Base-by-base conservation (phyloP, 2,113 vertebrate species). In the Struthio camelus region DNA sequence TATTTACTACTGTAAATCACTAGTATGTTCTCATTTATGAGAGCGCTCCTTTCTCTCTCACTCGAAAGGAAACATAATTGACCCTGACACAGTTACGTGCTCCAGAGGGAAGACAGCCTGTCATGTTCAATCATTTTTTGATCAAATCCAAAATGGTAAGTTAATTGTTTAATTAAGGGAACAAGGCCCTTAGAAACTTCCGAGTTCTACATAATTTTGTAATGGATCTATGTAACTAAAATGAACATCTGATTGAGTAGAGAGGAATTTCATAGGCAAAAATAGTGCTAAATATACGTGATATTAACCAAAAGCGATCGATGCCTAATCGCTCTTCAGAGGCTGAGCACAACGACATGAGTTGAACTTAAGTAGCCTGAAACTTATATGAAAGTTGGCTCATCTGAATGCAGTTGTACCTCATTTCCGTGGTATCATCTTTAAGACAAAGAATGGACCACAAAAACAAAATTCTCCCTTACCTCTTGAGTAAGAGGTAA, bases 151-250 rank as follows among this genome's bases (percentile, higher is more conserved):
- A 95, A 96, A 90, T 61, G 82, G 85, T 86, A 96, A 93, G 93
- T 67, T 96, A 96, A 97, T 97, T 93, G 94, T 94, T 93, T 96
- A 94, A 97, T 96, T 97, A 96, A 93, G 46, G 76, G 38, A 95
- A 95, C 89, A 86, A 91, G 69, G 87, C 76, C 97, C 94, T 90
- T 64, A n/a, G 94, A 97, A 96, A 85, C 71, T 78, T 96, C 6
- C 12, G 5, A 65, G 85, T 83, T 86, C 61, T 69, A 91, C 50
- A 71, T 93, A 65, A 93, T 97, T 94, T 95, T 90, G 65, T 90
- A 94, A 86, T 46, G 28, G 65, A n/a, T 56, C 76, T 90, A 64
- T 18, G 42, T 84, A 92, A 95, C 94, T 85, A 91, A 94, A 93
- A 80, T 86, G 96, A 97, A 81, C 30, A 59, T 64, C 40, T 94